Conservation (phyloP, 2,113 vertebrate species). For the Formicarius rufipectus region DNA sequence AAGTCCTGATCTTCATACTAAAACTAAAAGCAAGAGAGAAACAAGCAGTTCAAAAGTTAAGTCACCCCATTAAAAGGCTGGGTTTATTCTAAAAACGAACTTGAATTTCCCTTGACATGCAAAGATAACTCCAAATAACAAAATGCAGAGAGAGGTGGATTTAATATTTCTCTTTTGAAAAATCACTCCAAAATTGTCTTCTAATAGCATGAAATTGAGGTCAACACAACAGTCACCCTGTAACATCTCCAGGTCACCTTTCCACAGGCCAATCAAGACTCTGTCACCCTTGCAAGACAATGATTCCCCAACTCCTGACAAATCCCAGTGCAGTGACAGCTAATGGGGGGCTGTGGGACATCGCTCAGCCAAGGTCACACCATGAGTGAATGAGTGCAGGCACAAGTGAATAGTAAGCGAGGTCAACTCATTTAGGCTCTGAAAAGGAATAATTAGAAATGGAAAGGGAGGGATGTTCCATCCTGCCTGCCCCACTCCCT, state of each 20-base stretch:
- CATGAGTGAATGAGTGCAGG: not conserved
- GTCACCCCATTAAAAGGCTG: not conserved
- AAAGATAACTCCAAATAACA: not conserved
- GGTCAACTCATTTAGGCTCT: not conserved
- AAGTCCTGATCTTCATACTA: not conserved
- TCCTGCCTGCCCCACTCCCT: not conserved
- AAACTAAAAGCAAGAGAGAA: not conserved
- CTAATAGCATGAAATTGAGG: not conserved
- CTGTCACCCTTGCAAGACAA: not conserved
- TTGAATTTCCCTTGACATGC: not conserved
- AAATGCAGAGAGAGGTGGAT: not conserved
- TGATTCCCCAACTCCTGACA: not conserved
- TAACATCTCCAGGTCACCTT: not conserved
- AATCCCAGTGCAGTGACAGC: not conserved
- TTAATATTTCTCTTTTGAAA: not conserved
- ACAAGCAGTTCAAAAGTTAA: not conserved
- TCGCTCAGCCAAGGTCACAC: not conserved
- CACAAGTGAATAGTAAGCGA: not conserved
- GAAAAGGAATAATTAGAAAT: not conserved
- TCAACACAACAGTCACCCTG: not conserved
- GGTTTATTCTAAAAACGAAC: not conserved
- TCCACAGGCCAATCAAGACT: not conserved
- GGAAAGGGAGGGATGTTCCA: not conserved
- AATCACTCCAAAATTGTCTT: not conserved
- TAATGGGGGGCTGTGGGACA: not conserved